Evolutionary conservation across 2,888 invertebrate species (phyloP).

Genomic region (Pristionchus exspectatus): DNA sequence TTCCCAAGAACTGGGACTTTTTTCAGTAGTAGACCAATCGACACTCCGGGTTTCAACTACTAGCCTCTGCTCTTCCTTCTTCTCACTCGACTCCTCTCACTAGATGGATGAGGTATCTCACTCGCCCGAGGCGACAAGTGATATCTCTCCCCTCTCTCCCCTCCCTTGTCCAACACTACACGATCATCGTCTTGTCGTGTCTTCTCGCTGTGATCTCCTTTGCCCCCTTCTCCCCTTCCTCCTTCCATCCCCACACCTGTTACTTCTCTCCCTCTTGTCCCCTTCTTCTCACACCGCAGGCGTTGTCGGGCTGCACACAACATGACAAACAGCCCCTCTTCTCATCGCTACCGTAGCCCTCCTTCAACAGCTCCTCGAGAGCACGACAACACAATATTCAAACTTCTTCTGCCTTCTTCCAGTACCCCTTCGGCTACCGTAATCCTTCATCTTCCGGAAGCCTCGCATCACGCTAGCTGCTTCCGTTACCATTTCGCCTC

Average conservation of each 20-base stretch:
- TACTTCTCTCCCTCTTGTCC: slow-evolving; percentile 6
- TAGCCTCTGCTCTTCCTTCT: neutral
- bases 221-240: slow-evolving; percentile 4
- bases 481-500: slow-evolving; percentile 37
- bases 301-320: slow-evolving; percentile 51
- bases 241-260: slow-evolving; percentile 16
- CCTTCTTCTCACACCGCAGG: slow-evolving; percentile 40
- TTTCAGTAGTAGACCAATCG: too few species aligned
- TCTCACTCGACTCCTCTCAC: neutral
- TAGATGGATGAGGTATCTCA: neutral
- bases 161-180: slow-evolving; percentile 41
- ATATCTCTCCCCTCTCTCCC: slow-evolving; percentile 19
- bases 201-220: slow-evolving; percentile 22
- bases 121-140: slow-evolving; percentile 36
- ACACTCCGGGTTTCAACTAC: neutral
- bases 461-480: neutral
- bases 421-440: neutral
- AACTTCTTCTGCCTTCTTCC: neutral
- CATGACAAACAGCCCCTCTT: slow-evolving; percentile 43
- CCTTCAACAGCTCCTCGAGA: neutral
- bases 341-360: slow-evolving; percentile 19
- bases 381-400: neutral
- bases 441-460: neutral
- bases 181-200: slow-evolving; percentile 22
- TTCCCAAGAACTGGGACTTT: neutral